Conservation (phyloP, 2,113 vertebrate species). For the Hemiprocne comata region DNA sequence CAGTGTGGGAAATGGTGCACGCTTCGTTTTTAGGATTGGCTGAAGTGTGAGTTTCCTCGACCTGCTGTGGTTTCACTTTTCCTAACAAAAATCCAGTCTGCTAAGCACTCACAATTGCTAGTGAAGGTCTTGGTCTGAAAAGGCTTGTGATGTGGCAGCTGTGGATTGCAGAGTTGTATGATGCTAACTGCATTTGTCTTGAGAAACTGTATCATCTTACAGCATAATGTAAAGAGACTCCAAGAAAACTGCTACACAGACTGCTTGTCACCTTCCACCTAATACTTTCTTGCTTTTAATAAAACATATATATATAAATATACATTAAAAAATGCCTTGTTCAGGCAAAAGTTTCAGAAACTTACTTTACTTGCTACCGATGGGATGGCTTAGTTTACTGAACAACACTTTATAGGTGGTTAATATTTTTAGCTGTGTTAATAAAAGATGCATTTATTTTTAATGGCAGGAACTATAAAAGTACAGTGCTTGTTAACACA, state of each 20-base stretch:
- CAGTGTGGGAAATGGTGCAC: constrained; percentile 40
- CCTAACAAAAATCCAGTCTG: constrained; percentile 18
- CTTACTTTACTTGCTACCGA: background rate
- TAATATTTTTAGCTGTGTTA: background rate
- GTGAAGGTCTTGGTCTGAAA: constrained; percentile 3
- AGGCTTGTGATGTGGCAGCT: background rate
- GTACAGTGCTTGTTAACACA: background rate
- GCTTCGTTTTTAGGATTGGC: constrained; percentile 1
- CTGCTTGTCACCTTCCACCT: background rate
- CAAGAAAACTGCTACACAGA: background rate
- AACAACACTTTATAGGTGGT: background rate
- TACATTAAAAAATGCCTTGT: background rate
- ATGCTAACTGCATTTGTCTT: constrained; percentile 11
- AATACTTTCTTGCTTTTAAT: background rate
- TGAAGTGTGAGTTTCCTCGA: background rate
- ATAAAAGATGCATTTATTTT: constrained; percentile 4
- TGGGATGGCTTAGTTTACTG: background rate
- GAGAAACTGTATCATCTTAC: background rate
- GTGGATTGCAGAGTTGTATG: background rate
- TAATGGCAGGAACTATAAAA: constrained; percentile 42
- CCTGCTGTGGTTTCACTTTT: background rate
- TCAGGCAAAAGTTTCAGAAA: background rate
- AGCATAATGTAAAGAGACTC: background rate
- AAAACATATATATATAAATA: background rate
- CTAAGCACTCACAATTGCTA: constrained; percentile 11